Conservation (phyloP, 1,140 invertebrate genomes). For the Anastatus disparis region DNA sequence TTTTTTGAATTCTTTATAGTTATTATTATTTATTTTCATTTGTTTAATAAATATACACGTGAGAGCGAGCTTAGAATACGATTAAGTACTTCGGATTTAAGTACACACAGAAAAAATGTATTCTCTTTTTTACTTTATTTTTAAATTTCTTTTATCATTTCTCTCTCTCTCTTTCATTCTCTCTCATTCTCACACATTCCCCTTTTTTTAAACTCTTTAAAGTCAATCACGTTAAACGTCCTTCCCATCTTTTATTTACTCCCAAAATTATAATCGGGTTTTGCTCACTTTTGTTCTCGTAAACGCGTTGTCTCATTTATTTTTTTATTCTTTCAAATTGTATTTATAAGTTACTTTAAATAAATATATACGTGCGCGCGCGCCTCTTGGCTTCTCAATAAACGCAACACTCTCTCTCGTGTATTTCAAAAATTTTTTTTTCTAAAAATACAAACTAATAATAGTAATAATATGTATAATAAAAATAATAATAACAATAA, state of each 20-base stretch:
- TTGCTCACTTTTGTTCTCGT: background rate
- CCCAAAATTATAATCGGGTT: background rate
- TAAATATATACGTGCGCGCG: conserved; percentile 20
- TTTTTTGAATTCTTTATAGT: background rate
- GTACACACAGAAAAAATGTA: conserved; percentile 17
- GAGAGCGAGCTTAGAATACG: conserved; percentile 22
- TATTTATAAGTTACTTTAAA: conserved; percentile 2
- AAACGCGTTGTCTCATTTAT: background rate
- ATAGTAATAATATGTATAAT: conserved; percentile 22
- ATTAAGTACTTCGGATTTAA: conserved; percentile 25
- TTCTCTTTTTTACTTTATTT: background rate
- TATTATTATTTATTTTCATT: too few relatives aligned
- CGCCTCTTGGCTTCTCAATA: background rate
- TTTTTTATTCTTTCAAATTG: background rate
- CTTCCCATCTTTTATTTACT: conserved; percentile 14
- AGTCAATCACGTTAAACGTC: conserved; percentile 20
- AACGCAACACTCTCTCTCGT: conserved; percentile 21
- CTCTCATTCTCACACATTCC: background rate
- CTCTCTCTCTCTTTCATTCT: background rate
- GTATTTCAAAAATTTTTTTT: conserved; percentile 4
- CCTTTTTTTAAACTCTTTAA: too few relatives aligned
- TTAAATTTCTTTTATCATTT: background rate
- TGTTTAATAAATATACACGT: conserved; percentile 28
- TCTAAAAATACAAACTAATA: conserved; percentile 17
- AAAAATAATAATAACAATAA: background rate